Conservation (phyloP, 2,113 vertebrate genomes). For the Corythornis vintsioides region DNA sequence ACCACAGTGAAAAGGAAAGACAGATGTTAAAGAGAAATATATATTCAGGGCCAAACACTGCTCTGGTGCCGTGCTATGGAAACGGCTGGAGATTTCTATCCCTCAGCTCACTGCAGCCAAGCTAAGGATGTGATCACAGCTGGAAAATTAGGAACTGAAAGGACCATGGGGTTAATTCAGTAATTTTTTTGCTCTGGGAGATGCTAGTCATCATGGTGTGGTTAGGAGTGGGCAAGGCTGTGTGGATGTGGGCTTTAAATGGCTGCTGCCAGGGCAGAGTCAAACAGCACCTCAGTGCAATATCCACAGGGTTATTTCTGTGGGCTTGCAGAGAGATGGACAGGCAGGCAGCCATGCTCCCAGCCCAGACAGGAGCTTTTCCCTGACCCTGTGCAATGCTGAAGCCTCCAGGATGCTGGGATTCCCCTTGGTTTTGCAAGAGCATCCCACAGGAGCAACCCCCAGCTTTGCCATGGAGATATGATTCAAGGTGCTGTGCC, state of each 20-base stretch:
- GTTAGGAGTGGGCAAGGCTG: rapidly evolving
- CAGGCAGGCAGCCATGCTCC: not conserved
- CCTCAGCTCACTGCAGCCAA: not conserved
- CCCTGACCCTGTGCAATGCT: rapidly evolving
- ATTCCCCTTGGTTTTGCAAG: not conserved
- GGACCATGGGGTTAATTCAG: not conserved
- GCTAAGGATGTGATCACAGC: not conserved
- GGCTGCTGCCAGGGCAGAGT: not conserved
- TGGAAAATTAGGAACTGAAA: not conserved
- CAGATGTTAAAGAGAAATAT: not conserved
- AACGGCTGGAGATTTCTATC: not conserved
- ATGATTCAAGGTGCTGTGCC: not conserved
- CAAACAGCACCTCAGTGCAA: not conserved
- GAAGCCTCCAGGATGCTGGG: not conserved
- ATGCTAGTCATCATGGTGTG: not conserved
- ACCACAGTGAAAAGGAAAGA: not conserved
- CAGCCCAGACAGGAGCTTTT: not conserved
- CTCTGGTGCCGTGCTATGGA: rapidly evolving
- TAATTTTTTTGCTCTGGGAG: slow-evolving; percentile 2
- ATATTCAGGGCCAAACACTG: not conserved
- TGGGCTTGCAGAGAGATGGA: not conserved
- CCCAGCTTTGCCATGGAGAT: slow-evolving; percentile 16
- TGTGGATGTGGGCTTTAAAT: rapidly evolving
- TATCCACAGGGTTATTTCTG: not conserved
- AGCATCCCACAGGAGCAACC: not conserved